Evolutionary conservation across 2,797 vertebrate genomes (phyloP), one percentile per base, ranked within the genome.

Genomic region (Fistularia tabacaria): DNA sequence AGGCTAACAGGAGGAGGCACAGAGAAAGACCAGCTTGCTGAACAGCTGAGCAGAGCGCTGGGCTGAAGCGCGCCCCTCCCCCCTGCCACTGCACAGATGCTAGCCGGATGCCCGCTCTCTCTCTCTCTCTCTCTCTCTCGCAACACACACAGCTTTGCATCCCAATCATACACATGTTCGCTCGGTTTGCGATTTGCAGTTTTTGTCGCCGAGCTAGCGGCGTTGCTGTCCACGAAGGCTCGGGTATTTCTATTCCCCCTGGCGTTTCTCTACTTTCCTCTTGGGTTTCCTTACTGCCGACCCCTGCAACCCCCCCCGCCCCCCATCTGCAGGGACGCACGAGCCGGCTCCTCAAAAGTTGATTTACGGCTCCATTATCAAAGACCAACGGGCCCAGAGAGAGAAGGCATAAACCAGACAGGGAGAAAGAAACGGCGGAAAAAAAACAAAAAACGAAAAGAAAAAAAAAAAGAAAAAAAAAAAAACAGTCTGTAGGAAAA

Each of bases 21-120:
- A 71, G 55, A 69, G 64, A 66, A 51, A 66, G 57, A 66, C 42
- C 54, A 77, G 80, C 68, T 76, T 71, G 72, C 80, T 79, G 67
- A 82, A 86, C 85, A 88, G 79, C 81, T 81, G 83, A 85, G 83
- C 59, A 46, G 61, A 73, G 64, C 51, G 7, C 54, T 72, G 76
- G 54, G 44, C 71, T 66, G 73, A 64, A 58, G 83, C 64, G 71
- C 76, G 77, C 83, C 83, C 85, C 76, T 82, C 85, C 84, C 80
- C 77, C 82, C 37, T 25, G 51, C 62, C 72, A 69, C 73, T 66
- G 71, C 70, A 73, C 73, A 73, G 72, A 71, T 66, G 75, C 76
- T 59, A 51, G 74, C 62, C 69, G 59, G 57, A 70, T 60, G 70
- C 66, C 64, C 51, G 51, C 78, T 80, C 62, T 56, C 74, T 55